Evolutionary conservation across 2,888 invertebrate species (phyloP), one percentile per base, ranked within the genome.

Genomic region (Pinctada fucata): DNA sequence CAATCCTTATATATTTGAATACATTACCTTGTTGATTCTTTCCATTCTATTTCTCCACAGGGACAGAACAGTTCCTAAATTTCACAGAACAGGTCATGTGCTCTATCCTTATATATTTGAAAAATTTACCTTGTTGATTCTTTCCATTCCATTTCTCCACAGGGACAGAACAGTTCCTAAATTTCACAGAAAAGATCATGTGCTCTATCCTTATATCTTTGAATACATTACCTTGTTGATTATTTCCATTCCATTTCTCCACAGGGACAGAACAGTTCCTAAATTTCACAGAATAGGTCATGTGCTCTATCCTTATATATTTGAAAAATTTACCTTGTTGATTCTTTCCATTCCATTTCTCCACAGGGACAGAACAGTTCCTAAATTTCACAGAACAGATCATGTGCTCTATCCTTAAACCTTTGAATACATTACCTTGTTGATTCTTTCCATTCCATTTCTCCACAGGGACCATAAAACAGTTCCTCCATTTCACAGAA

Each of bases 261-360:
- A 31, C 1, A 31, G 31, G 31, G 31, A 31, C 31, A 31, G 31
- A 31, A 31, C 31, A 31, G 31, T 31, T 31, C 31, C 31, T 31
- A 0, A 0, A 31, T 99, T 99, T 76, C 98, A 97, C 31, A 31
- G 94, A 99, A 99, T 48, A 90, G 79, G 1, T 99, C 98, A 93
- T 98, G 98, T 8, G 97, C 96, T 92, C 96, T 96, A 81, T 90
- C 89, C 51, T 88, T 88, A 13, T 91, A n/a, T n/a, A n/a, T n/a
- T n/a, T n/a, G n/a, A n/a, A n/a, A n/a, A n/a, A n/a, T n/a, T n/a
- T 31, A 95, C 94, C 95, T 95, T 66, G 99, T 99, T 13, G 98
- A 98, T 94, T 99, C 99, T 93, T 97, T 97, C 99, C 99, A 99
- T 93, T 98, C 97, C 92, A 84, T 83, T 50, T 89, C n/a, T n/a